phyloP scores from a whole-genome alignment of 2,113 vertebrate species.

The Struthidea cinerea region DNA sequence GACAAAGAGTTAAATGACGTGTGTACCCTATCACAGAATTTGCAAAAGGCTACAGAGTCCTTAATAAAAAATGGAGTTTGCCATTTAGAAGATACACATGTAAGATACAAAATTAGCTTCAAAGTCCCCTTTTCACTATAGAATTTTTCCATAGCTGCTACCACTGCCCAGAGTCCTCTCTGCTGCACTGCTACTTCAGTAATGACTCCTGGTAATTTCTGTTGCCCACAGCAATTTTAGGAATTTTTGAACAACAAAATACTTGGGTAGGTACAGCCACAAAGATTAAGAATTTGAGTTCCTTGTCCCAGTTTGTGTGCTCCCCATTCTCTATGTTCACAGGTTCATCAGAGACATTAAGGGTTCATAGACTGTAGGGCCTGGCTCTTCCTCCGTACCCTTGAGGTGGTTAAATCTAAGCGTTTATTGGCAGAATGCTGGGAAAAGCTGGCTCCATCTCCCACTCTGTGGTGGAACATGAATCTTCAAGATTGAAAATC shows the following conservation, averaged over 20 bases:
- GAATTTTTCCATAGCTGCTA: not conserved
- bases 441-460: constrained; percentile 34
- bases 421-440: not conserved
- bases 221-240: not conserved
- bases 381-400: not conserved
- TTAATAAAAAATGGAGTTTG: not conserved
- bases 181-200: not conserved
- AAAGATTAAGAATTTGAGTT: not conserved
- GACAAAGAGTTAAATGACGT: not conserved
- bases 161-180: not conserved
- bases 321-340: not conserved
- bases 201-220: not conserved
- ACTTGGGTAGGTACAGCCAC: not conserved
- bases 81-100: not conserved
- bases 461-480: constrained; percentile 17
- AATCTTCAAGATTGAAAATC: constrained; percentile 31
- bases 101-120: not conserved
- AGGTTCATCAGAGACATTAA: not conserved
- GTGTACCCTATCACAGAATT: not conserved
- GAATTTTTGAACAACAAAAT: not conserved
- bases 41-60: not conserved
- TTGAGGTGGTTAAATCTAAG: not conserved
- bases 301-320: not conserved
- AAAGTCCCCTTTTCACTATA: not conserved
- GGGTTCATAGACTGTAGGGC: not conserved